Conservation (phyloP, 2,888 invertebrate genomes). For the Empis livida region DNA sequence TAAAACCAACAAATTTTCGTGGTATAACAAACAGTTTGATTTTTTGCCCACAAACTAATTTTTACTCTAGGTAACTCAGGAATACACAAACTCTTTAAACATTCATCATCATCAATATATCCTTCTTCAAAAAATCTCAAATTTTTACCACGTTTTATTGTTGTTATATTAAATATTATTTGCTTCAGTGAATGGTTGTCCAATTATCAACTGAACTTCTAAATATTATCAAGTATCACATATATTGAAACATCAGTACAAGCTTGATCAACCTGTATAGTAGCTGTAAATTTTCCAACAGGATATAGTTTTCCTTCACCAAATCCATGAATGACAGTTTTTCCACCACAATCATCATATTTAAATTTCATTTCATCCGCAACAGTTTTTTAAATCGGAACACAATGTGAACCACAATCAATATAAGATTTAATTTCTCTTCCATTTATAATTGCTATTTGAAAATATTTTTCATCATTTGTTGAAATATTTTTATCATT, state of each 20-base stretch:
- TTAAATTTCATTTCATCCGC: too few species aligned
- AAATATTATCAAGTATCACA: background rate
- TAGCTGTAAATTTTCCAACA: background rate
- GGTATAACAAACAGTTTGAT: background rate
- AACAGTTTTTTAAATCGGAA: background rate
- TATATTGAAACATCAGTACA: background rate
- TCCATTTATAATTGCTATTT: background rate
- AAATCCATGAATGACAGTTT: background rate
- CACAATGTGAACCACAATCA: background rate
- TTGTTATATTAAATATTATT: background rate
- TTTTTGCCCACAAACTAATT: background rate
- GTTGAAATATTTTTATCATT: background rate
- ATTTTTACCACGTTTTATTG: background rate
- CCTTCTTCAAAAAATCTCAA: background rate
- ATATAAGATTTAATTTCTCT: slow-evolving; percentile 1
- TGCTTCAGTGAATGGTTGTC: background rate
- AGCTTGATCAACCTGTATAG: background rate
- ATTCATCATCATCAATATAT: background rate
- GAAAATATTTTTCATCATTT: background rate
- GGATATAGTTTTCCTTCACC: background rate
- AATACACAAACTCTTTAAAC: background rate
- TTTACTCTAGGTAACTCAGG: background rate
- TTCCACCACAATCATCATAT: background rate
- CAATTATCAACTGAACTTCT: background rate
- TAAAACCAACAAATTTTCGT: background rate